A percentile compares a stretch with the other conserved stretches of the same genome.
phyloP scores from a whole-genome alignment of 2,113 vertebrate genomes.

The Polyodon spathula region DNA sequence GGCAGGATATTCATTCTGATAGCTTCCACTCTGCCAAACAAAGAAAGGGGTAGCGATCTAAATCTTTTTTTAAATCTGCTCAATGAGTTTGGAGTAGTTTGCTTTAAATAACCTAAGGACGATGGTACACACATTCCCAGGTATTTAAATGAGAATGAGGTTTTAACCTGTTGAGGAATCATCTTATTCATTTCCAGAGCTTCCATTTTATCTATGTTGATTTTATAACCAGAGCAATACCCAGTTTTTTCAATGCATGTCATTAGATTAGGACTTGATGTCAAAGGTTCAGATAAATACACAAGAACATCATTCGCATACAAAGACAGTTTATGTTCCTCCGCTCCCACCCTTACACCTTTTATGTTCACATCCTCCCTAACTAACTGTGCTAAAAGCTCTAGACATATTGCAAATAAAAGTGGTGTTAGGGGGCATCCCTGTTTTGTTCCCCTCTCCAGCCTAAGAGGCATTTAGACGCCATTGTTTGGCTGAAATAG shows the following conservation, averaged over 20 bases:
- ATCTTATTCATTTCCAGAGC: conserved; percentile 2
- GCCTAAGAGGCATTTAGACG: not conserved
- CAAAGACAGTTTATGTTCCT: conserved; percentile 16
- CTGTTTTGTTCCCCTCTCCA: not conserved
- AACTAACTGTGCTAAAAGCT: no score
- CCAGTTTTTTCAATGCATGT: conserved; percentile 1
- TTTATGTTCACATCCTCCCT: not conserved
- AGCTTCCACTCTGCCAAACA: conserved; percentile 11
- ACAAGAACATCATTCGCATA: conserved; percentile 14
- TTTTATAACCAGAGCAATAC: conserved; percentile 15
- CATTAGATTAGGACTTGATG: conserved; percentile 7
- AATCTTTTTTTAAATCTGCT: conserved; percentile 4
- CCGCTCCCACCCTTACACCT: not conserved
- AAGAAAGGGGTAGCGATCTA: conserved; percentile 7
- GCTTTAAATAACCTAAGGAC: conserved; percentile 8
- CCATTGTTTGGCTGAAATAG: no score
- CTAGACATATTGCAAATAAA: not conserved
- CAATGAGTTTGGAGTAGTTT: conserved; percentile 10
- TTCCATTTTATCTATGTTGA: conserved; percentile 13
- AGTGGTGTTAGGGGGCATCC: not conserved
- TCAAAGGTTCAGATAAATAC: conserved; percentile 5
- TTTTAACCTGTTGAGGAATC: conserved; percentile 2
- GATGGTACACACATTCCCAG: conserved; percentile 7
- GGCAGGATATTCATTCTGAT: conserved; percentile 4
- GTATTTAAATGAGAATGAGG: conserved; percentile 11